phyloP scores from a whole-genome alignment of 2,888 invertebrate species.

The Anthoptus insignis region DNA sequence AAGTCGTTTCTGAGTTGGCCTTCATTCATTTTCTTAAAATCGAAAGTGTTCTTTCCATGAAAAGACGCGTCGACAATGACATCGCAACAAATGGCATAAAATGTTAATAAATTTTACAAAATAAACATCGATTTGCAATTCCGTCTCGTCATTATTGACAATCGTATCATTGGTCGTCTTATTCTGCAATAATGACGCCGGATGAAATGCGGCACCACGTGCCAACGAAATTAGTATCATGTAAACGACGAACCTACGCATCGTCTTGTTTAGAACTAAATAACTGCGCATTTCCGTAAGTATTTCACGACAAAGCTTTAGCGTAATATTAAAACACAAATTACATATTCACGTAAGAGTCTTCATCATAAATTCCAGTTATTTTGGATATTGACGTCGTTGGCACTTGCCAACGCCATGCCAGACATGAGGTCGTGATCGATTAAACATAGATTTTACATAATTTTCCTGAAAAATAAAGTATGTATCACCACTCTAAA shows the following conservation, averaged over 20 bases:
- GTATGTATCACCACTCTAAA: background rate
- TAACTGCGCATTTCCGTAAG: constrained; percentile 76
- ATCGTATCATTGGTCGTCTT: constrained; percentile 1
- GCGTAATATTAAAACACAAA: constrained; percentile 56
- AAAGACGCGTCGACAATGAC: too few species aligned
- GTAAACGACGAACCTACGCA: constrained; percentile 53
- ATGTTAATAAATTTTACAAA: constrained; percentile 2
- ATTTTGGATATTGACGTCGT: constrained; percentile 78
- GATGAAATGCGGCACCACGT: constrained; percentile 62
- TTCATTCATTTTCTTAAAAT: too few species aligned
- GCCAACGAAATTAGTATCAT: constrained; percentile 66
- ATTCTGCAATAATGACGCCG: constrained; percentile 52
- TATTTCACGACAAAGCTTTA: constrained; percentile 57
- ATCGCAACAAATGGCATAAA: background rate
- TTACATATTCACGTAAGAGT: constrained; percentile 66
- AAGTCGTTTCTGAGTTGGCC: too few species aligned
- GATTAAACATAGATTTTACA: constrained; percentile 12
- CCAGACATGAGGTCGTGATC: constrained; percentile 14
- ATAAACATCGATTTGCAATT: constrained; percentile 11
- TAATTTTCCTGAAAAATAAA: background rate
- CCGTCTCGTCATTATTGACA: constrained; percentile 64
- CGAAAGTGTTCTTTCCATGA: too few species aligned
- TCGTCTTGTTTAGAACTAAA: constrained; percentile 57
- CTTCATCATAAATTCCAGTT: constrained; percentile 64
- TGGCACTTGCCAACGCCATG: too few species aligned